Evolutionary conservation across 2,113 vertebrate genomes (phyloP).

Genomic region (Chamaetylas fuelleborni): DNA sequence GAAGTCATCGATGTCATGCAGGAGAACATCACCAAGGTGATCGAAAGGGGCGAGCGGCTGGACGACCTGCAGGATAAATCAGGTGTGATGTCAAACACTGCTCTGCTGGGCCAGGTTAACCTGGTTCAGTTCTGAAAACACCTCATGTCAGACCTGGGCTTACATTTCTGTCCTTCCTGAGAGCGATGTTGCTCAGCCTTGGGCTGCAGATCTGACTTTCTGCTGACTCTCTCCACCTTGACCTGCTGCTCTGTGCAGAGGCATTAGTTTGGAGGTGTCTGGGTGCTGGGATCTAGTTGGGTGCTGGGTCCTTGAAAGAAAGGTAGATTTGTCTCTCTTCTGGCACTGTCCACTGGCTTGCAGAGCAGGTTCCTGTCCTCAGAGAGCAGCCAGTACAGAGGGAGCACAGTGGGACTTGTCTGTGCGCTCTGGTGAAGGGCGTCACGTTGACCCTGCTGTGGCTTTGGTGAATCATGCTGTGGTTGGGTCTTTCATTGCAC

Average conservation of each 20-base stretch:
- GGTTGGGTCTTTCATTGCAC: not conserved
- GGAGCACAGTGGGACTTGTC: not conserved
- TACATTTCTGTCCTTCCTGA: not conserved
- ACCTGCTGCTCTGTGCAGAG: not conserved
- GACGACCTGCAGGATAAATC: constrained; percentile 98
- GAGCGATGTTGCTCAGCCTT: not conserved
- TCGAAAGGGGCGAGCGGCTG: constrained; percentile 93
- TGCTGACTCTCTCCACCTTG: not conserved
- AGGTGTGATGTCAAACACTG: constrained; percentile 72
- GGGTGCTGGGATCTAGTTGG: not conserved
- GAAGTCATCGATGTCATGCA: constrained; percentile 99
- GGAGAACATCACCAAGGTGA: constrained; percentile 99
- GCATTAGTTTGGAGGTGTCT: not conserved
- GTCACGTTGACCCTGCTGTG: not conserved
- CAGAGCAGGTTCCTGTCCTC: not conserved
- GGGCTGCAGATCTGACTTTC: not conserved
- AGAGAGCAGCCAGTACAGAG: not conserved
- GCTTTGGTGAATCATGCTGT: not conserved
- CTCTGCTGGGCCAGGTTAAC: not conserved
- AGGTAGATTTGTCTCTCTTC: not conserved
- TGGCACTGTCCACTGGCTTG: not conserved
- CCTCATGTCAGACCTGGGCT: not conserved
- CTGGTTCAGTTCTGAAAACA: not conserved
- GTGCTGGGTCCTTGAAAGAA: not conserved
- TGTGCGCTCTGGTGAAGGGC: not conserved